Conservation (phyloP, 35 echinoderm and acorn worm genomes). For the Apostichopus californicus region DNA sequence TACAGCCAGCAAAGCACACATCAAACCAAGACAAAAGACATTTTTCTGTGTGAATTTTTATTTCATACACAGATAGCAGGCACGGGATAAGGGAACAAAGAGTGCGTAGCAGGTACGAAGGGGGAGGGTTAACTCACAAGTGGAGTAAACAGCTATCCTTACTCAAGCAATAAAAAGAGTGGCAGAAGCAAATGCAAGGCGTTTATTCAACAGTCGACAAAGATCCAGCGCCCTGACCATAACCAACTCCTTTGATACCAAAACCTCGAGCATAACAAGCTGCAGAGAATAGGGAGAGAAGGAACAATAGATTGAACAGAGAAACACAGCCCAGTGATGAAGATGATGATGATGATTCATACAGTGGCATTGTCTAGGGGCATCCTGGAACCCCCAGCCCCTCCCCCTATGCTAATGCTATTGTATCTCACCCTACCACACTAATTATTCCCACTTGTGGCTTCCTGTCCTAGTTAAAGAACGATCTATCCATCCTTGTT, state of each 20-base stretch:
- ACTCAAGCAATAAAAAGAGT: slow-evolving; percentile 36
- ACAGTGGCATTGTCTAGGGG: background rate
- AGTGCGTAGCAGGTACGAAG: background rate
- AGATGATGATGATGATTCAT: background rate
- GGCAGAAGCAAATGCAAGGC: background rate
- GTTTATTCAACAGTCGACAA: slow-evolving; percentile 43
- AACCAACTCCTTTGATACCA: slow-evolving; percentile 52
- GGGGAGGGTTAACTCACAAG: background rate
- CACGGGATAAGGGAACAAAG: background rate
- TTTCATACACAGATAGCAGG: background rate
- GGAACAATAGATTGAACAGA: background rate
- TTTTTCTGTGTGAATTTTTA: background rate
- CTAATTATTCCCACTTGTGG: no score
- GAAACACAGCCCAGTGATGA: slow-evolving; percentile 22
- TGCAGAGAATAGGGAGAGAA: slow-evolving; percentile 53
- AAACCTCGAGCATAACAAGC: slow-evolving; percentile 55
- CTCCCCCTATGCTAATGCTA: no score
- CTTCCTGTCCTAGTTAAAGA: no score
- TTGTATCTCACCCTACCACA: no score
- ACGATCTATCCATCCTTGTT: no score
- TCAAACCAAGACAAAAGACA: background rate
- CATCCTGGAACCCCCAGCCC: background rate
- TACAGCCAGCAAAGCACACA: background rate
- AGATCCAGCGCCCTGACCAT: slow-evolving; percentile 47
- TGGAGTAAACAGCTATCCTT: slow-evolving; percentile 29